Base-by-base conservation (phyloP, 2,888 invertebrate species). In the Conomelus anceps region DNA sequence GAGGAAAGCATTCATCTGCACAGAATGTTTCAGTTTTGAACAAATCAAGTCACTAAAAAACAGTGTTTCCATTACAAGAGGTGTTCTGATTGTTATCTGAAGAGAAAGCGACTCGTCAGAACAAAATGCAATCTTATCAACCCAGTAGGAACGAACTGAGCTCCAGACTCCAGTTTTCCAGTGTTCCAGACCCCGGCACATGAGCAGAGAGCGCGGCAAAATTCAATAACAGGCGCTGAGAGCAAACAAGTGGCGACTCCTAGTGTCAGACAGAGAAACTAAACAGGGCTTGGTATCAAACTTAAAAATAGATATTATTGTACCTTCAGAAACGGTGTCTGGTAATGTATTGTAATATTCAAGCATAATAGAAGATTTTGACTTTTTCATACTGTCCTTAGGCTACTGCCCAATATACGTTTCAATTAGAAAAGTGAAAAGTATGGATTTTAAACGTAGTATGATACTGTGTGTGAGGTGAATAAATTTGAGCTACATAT, bases 41-140 rank as follows among this genome's bases (percentile, higher is more conserved):
- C 3, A 87, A 87, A 26, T 17, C n/a, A 24, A 26, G n/a, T 22
- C 13, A 41, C 22, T 20, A 22, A 22, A 86, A 86, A 86, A 13
- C 23, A 85, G 29, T 22, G 9, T 87, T 84, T 86, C 89, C 63
- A 86, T 89, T 84, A 89, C 89, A 89, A 86, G 89, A 86, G 23
- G 22, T 7, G 22, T 22, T 86, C 29, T 23, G 23, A 86, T 63
- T 63, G 63, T 63, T 63, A 63, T 63, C 63, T 1, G 63, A 63
- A n/a, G 63, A 63, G 63, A 63, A 63, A 63, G 63, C 63, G n/a
- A 63, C 63, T 63, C n/a, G 63, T 4, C 63, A 63, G 63, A 63
- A 63, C 63, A 63, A n/a, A 63, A 63, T 13, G 63, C n/a, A 63
- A 63, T 63, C 63, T 63, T n/a, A 63, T 63, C 63, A 63, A 63